Base-by-base conservation (phyloP, 2,113 vertebrate genomes). In the Ammodytes marinus region DNA sequence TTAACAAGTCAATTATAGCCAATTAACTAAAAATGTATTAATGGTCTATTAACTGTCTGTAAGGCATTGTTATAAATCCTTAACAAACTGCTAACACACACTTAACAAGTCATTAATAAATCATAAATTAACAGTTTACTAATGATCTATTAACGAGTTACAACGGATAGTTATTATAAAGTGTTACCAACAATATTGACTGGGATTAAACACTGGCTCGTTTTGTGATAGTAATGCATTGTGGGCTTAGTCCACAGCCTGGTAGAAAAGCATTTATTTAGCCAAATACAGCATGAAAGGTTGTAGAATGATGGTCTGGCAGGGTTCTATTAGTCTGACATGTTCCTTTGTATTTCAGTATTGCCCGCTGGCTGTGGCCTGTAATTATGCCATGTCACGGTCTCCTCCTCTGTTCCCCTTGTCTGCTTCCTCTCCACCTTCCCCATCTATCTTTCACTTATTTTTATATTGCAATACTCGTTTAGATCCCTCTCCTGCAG, bases 291-390 rank as follows among this genome's bases (percentile, higher is more conserved):
- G 74, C 60, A 81, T 70, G 73, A 66, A 54, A 6, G 27, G n/a
- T 63, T 69, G 58, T 6, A 2, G 60, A 49, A 70, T 59, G 61
- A 46, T 3, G 40, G 76, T 52, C 67, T 80, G 86, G 72, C 91
- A 91, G 77, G 74, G 50, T 61, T 82, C 78, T 80, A 89, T 90
- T 89, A 84, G 71, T 45, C 50, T 66, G 70, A 81, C 60, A 77
- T 76, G 7, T 63, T 40, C 57, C 54, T 74, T 68, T 63, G 73
- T 59, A 4, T 68, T 59, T 73, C 59, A 47, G 17, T 17, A 19
- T 35, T 6, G 60, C 60, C 27, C 5, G 10, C 6, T 55, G 72
- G 83, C 57, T 2, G 77, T 4, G 5, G 50, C 15, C 27, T 72
- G 63, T 89, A 85, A 92, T 90, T 86, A 83, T 72, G 66, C 59